Evolutionary conservation across 2,113 vertebrate genomes (phyloP).

Genomic region (Grallaria varia): DNA sequence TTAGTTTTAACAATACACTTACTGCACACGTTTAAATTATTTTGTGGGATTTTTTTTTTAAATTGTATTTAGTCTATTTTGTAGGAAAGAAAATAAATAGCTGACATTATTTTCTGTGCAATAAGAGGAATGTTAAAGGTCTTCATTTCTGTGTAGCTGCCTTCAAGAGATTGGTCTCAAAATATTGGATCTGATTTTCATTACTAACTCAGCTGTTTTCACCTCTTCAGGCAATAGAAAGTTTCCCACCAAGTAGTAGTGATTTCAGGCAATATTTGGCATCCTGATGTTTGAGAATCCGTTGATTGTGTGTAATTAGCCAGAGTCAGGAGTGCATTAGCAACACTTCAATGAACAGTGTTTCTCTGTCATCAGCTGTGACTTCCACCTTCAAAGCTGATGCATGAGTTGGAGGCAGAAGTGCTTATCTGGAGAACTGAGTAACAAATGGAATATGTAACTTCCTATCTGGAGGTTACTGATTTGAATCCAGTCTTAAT

Average conservation of each 20-base stretch:
- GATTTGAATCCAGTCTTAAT: conserved; percentile 10
- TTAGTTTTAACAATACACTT: not conserved
- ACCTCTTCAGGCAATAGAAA: conserved; percentile 18
- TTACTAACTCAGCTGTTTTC: not conserved
- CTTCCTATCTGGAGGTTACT: not conserved
- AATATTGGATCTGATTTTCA: conserved; percentile 13
- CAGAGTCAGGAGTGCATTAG: conserved; percentile 14
- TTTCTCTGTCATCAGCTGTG: not conserved
- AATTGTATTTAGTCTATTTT: not conserved
- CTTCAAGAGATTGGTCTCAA: not conserved
- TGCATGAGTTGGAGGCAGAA: conserved; percentile 13
- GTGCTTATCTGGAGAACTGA: not conserved
- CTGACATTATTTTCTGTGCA: not conserved
- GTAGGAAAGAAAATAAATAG: not conserved
- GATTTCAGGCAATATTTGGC: conserved; percentile 31
- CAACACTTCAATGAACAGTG: not conserved
- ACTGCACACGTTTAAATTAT: not conserved
- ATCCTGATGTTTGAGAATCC: conserved; percentile 31
- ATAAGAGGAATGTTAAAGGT: not conserved
- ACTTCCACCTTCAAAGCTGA: not conserved
- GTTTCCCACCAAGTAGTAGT: conserved; percentile 14
- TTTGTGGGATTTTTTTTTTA: not conserved
- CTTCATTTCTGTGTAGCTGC: not conserved
- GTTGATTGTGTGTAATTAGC: conserved; percentile 52
- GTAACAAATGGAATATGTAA: conserved; percentile 19